Percentiles rank a stretch among this genome's conserved stretches.
These are phyloP conservation scores for Chloroclysta siterata DNA, from an alignment of 2,888 invertebrate genomes.

Conservation along the genomic window DNA sequence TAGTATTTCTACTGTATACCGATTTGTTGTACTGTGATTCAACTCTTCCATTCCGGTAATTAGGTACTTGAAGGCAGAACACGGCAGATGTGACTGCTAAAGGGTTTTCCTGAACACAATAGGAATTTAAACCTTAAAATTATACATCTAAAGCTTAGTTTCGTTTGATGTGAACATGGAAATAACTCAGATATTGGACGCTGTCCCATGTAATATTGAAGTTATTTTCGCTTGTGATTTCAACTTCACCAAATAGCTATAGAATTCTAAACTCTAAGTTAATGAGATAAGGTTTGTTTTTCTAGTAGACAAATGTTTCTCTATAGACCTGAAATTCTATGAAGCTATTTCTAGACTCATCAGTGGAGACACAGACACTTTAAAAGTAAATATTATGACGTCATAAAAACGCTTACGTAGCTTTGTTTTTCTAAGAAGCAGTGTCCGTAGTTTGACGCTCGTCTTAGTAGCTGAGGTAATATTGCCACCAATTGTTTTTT, in stretches of 20 bases:
- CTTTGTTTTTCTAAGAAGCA: neutral
- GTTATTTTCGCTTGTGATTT: constrained; percentile 30
- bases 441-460: neutral
- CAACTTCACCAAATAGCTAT: constrained; percentile 17
- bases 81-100: constrained; percentile 40
- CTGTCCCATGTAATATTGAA: constrained; percentile 27
- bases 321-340: constrained; percentile 23
- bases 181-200: constrained; percentile 33
- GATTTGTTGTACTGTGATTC: constrained; percentile 12
- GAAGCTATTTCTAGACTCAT: constrained; percentile 33
- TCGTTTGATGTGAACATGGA: constrained; percentile 5
- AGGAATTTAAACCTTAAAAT: constrained; percentile 23
- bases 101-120: constrained; percentile 25
- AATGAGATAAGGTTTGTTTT: constrained; percentile 17
- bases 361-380: constrained; percentile 5
- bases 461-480: too few species aligned
- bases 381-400: constrained; percentile 34
- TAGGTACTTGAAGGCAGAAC: constrained; percentile 36
- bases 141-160: constrained; percentile 11
- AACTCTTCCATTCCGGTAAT: constrained; percentile 37
- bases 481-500: too few species aligned
- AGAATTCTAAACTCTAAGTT: constrained; percentile 14
- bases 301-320: neutral
- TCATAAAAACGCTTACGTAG: constrained; percentile 24
- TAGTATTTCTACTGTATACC: constrained; percentile 6